Base-by-base conservation (phyloP, 2,888 invertebrate species). In the Hirtodrosophila trivittata region DNA sequence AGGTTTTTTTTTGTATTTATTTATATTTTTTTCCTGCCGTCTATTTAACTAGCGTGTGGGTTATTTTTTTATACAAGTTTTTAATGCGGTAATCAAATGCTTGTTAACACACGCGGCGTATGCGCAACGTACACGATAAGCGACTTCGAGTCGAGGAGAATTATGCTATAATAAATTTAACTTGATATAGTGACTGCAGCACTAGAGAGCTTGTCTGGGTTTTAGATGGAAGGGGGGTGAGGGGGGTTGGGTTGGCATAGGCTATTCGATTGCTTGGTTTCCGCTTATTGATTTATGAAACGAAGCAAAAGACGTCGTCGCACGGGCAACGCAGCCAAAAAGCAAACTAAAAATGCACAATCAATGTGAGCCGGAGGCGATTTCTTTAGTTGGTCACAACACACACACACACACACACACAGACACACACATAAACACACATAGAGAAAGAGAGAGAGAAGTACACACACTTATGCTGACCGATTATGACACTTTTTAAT, bases 401-500 rank as follows among this genome's bases (percentile, higher is more conserved):
- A 3, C 7, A 0, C 25, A 9, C 6, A 14, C 9, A 14, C 38
- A 9, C 32, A 6, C 9, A 28, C 28, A 28, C 28, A 8, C 10
- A n/a, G 37, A 3, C 7, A 14, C 30, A 13, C 32, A 33, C 3
- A 38, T 32, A 59, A 26, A 52, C 28, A 57, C 66, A 56, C 67
- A 28, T 5, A 28, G 18, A 35, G 35, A 13, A 6, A 8, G 30
- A 30, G 9, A 30, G 30, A 30, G 9, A 30, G 9, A 25, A 38
- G 25, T 64, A 58, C 71, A 67, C 57, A 63, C 63, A 56, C 63
- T 75, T 81, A 81, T 86, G 81, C 84, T 81, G 86, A 86, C 86
- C 81, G 81, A 81, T 81, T 81, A 81, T 86, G 81, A 80, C 81
- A 81, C 77, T 76, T 86, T 83, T 81, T 82, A 86, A 83, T 86